Conservation (phyloP, 2,888 invertebrate genomes). For the Lepidochrysops patricia region DNA sequence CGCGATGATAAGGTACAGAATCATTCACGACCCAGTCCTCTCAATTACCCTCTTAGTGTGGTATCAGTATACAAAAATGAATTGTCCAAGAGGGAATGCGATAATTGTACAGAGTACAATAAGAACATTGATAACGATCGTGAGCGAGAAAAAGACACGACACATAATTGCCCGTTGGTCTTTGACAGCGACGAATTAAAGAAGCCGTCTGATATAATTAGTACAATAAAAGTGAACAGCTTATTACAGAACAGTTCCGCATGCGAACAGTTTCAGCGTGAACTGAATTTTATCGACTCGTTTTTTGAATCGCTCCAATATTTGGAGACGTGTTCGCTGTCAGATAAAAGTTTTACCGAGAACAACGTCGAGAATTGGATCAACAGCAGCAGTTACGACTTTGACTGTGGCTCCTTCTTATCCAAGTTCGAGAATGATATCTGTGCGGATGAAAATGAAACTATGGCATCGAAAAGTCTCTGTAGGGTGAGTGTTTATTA, state of each 20-base stretch:
- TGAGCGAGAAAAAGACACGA: conserved; percentile 32
- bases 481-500: conserved; percentile 64
- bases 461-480: conserved; percentile 69
- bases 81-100: conserved; percentile 20
- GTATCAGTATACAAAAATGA: conserved; percentile 55
- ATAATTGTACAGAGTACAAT: conserved; percentile 10
- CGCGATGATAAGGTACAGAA: conserved; percentile 31
- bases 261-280: conserved; percentile 61
- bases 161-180: conserved; percentile 42
- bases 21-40: conserved; percentile 38
- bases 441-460: conserved; percentile 49
- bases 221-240: conserved; percentile 49
- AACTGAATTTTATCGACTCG: conserved; percentile 66
- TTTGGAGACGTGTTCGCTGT: conserved; percentile 51
- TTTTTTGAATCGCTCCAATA: conserved; percentile 66
- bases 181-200: conserved; percentile 49
- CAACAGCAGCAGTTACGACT: conserved; percentile 39
- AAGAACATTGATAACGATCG: conserved; percentile 22
- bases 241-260: conserved; percentile 50
- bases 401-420: conserved; percentile 47
- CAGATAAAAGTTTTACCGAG: conserved; percentile 42
- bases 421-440: conserved; percentile 52
- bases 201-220: conserved; percentile 65
- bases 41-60: conserved; percentile 54
- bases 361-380: conserved; percentile 42